Evolutionary conservation across 2,113 vertebrate genomes (phyloP).

Genomic region (Dasypus novemcinctus): DNA sequence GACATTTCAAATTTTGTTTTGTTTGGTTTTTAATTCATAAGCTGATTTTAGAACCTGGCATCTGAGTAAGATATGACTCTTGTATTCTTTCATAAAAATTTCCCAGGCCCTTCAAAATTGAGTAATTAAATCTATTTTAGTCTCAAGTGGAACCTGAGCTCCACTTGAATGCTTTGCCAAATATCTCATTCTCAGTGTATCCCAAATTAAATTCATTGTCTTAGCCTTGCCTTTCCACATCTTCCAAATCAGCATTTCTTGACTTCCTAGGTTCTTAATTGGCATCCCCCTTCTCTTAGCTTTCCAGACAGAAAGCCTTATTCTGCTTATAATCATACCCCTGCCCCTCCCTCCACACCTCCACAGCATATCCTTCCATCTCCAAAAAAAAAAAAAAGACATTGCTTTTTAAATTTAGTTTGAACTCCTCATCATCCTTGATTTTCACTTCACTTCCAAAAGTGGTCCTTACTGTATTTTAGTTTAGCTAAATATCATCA

Average conservation of each 20-base stretch:
- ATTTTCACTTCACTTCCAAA: not conserved
- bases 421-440: not conserved
- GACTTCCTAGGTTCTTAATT: not conserved
- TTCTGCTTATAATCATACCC: not conserved
- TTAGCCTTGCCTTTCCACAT: not conserved
- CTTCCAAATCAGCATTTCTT: not conserved
- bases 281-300: not conserved
- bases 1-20: not conserved
- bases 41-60: not conserved
- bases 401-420: not conserved
- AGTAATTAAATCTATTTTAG: not conserved
- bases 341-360: not conserved
- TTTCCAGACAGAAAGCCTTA: not conserved
- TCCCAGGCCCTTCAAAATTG: not conserved
- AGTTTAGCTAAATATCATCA: not conserved
- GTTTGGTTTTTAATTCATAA: not conserved
- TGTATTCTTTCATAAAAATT: conserved; percentile 27
- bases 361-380: not conserved
- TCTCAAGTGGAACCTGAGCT: not conserved
- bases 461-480: not conserved
- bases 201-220: not conserved
- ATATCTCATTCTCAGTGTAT: not conserved
- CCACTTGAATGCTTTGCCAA: not conserved
- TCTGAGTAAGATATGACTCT: not conserved
- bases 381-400: not conserved